phyloP scores from a whole-genome alignment of 2,888 invertebrate species.

The Disparrhopalites patrizii region DNA sequence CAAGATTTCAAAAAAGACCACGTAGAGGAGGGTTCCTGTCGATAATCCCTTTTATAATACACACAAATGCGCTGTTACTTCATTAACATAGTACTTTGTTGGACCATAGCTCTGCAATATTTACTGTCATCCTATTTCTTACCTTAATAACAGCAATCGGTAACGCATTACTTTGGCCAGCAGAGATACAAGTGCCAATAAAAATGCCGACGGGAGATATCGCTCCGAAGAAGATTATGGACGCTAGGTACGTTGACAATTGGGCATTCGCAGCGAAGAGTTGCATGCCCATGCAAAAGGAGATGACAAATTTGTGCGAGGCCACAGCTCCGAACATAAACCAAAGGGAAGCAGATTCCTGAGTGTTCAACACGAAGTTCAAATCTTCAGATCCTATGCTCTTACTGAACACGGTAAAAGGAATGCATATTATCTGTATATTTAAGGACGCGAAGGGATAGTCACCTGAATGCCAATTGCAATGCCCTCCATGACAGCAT shows the following conservation, averaged over 20 bases:
- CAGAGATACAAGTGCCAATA: slow-evolving; percentile 52
- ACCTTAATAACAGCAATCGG: slow-evolving; percentile 43
- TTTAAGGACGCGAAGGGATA: not conserved
- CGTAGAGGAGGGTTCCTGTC: slow-evolving; percentile 86
- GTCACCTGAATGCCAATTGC: slow-evolving; percentile 69
- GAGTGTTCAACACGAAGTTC: too few species aligned
- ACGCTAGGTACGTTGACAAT: slow-evolving; percentile 51
- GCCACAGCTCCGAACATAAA: slow-evolving; percentile 52
- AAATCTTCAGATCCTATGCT: too few species aligned
- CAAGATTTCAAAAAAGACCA: slow-evolving; percentile 94
- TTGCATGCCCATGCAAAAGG: slow-evolving; percentile 52
- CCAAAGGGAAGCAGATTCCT: slow-evolving; percentile 50
- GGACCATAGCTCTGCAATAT: too few species aligned
- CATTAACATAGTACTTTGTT: too few species aligned
- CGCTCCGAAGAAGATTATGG: slow-evolving; percentile 51
- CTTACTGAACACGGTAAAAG: not conserved
- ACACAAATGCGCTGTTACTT: too few species aligned
- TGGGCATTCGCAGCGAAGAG: slow-evolving; percentile 47
- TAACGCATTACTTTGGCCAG: slow-evolving; percentile 33
- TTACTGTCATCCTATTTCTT: slow-evolving; percentile 8
- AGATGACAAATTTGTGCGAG: slow-evolving; percentile 52
- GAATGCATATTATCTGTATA: not conserved
- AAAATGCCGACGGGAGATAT: slow-evolving; percentile 55
- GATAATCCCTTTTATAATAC: slow-evolving; percentile 91
- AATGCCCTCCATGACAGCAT: slow-evolving; percentile 73